These are phyloP conservation scores for Noctua comes DNA, from an alignment of 2,888 invertebrate genomes.

Conservation along the genomic window DNA sequence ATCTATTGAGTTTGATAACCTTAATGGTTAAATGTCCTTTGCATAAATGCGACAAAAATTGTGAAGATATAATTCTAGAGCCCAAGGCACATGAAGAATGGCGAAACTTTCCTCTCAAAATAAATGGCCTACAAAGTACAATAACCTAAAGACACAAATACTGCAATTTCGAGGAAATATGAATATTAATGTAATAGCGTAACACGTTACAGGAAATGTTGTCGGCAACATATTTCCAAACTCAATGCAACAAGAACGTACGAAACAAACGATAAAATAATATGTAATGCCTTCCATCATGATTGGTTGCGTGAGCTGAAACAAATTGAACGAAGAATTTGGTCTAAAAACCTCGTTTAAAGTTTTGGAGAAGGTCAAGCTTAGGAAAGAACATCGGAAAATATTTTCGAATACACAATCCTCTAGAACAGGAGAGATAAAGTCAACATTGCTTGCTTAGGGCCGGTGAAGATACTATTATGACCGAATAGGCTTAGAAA, in stretches of 20 bases:
- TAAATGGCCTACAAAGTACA: slow-evolving; percentile 36
- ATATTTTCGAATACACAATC: neutral
- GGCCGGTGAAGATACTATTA: neutral
- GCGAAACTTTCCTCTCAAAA: slow-evolving; percentile 11
- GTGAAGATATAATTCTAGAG: neutral
- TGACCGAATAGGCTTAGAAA: neutral
- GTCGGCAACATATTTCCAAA: slow-evolving; percentile 57
- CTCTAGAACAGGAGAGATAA: neutral
- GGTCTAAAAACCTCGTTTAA: slow-evolving; percentile 13
- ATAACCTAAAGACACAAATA: slow-evolving; percentile 51
- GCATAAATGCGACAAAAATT: neutral
- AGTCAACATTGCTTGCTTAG: neutral
- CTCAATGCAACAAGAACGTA: slow-evolving; percentile 39
- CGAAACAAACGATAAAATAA: slow-evolving; percentile 57
- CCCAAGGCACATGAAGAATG: neutral
- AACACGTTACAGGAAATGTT: slow-evolving; percentile 55
- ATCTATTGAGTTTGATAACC: neutral
- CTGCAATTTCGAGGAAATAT: slow-evolving; percentile 53
- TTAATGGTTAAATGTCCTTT: neutral
- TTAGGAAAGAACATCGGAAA: neutral
- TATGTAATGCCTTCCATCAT: slow-evolving; percentile 37
- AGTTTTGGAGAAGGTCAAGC: neutral
- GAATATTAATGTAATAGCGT: slow-evolving; percentile 47
- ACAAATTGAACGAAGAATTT: slow-evolving; percentile 16
- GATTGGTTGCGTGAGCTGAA: slow-evolving; percentile 38